phyloP scores from a whole-genome alignment of 2,888 invertebrate genomes.

The Carpatolechia fugitivella region DNA sequence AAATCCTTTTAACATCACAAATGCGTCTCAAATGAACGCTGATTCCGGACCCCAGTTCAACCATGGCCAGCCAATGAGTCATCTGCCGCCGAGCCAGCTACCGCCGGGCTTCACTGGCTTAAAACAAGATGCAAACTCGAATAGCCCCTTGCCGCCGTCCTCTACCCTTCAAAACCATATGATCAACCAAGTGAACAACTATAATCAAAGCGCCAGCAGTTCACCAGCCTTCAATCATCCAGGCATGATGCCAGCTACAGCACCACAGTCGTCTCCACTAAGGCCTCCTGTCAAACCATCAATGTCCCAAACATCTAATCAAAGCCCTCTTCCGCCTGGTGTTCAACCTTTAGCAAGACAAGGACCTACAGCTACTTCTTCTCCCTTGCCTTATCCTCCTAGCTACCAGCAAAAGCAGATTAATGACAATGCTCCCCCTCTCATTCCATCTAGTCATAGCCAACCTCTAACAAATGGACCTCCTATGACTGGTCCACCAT shows the following conservation, averaged over 20 bases:
- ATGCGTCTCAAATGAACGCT: slow-evolving; percentile 47
- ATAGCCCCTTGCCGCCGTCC: slow-evolving; percentile 48
- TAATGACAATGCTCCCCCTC: slow-evolving; percentile 69
- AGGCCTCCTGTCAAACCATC: slow-evolving; percentile 31
- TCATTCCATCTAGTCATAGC: slow-evolving; percentile 67
- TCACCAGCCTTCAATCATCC: slow-evolving; percentile 70
- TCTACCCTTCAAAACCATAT: slow-evolving; percentile 41
- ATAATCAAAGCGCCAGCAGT: slow-evolving; percentile 60
- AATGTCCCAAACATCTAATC: slow-evolving; percentile 32
- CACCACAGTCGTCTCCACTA: slow-evolving; percentile 52
- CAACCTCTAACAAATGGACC: slow-evolving; percentile 64
- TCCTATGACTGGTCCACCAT: slow-evolving; percentile 27
- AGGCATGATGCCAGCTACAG: slow-evolving; percentile 44
- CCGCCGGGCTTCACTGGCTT: slow-evolving; percentile 50
- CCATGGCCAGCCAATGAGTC: slow-evolving; percentile 49
- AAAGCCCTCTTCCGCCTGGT: slow-evolving; percentile 32
- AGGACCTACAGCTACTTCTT: slow-evolving; percentile 41
- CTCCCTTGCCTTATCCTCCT: slow-evolving; percentile 45
- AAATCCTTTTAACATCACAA: slow-evolving; percentile 59
- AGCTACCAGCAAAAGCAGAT: slow-evolving; percentile 55
- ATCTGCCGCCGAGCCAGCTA: slow-evolving; percentile 52
- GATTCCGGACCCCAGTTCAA: slow-evolving; percentile 44
- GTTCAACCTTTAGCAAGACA: slow-evolving; percentile 46
- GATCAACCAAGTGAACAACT: slow-evolving; percentile 52
- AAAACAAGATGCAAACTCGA: slow-evolving; percentile 66